Conservation (phyloP, 2,888 invertebrate genomes). For the Thera obeliscata region DNA sequence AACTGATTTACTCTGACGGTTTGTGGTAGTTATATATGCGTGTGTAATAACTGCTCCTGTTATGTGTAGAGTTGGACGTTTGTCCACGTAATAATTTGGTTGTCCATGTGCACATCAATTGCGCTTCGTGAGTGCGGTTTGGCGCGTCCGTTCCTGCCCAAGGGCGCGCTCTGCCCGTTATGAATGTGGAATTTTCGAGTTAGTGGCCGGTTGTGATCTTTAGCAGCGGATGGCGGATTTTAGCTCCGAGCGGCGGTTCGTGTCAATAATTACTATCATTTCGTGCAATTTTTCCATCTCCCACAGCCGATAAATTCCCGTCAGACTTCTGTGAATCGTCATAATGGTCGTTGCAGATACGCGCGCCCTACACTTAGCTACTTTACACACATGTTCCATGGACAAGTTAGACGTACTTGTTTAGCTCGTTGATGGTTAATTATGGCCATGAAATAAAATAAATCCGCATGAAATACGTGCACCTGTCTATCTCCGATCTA, state of each 20-base stretch:
- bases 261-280: constrained; percentile 83
- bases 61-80: constrained; percentile 50
- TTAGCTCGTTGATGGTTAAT: constrained; percentile 40
- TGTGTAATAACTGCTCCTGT: constrained; percentile 36
- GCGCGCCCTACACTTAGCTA: constrained; percentile 60
- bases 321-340: constrained; percentile 77
- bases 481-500: constrained; percentile 35
- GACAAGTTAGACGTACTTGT: constrained; percentile 43
- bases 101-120: constrained; percentile 60
- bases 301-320: constrained; percentile 70
- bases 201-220: constrained; percentile 76
- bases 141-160: constrained; percentile 58
- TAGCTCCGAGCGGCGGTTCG: constrained; percentile 68
- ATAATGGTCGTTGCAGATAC: constrained; percentile 70
- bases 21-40: constrained; percentile 23
- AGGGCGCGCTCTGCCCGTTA: constrained; percentile 73
- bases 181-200: constrained; percentile 79
- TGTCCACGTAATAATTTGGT: constrained; percentile 58
- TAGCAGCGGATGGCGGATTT: constrained; percentile 62
- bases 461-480: constrained; percentile 36
- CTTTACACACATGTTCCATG: constrained; percentile 52
- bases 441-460: constrained; percentile 31
- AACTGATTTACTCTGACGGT: constrained; percentile 31
- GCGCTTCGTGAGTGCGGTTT: constrained; percentile 59
- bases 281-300: constrained; percentile 70